Base-by-base conservation (phyloP, 2,113 vertebrate genomes). In the Ameiurus melas region DNA sequence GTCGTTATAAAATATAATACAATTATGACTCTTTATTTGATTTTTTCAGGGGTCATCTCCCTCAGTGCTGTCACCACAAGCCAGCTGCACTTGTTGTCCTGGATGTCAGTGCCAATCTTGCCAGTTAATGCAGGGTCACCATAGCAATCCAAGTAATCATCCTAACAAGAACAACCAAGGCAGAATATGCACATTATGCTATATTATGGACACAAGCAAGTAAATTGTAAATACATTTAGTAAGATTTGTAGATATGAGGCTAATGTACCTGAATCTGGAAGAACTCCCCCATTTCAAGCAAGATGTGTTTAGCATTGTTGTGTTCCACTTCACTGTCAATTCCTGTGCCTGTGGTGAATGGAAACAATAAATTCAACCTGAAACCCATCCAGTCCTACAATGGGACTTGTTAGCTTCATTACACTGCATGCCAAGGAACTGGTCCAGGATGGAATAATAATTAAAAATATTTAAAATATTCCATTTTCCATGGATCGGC, bases 11-110 rank as follows among this genome's bases (percentile, higher is more conserved):
- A 19, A 30, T 27, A 51, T n/a, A 19, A 30, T 19, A 17, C 1
- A 33, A 81, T 22, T 10, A 9, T 20, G 19, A 57, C 1, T 8
- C 27, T 7, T 79, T 55, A 16, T 17, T 30, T 9, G 30, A 16
- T 53, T 57, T 33, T n/a, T 80, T 95, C 94, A 0, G 95, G 92
- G 0, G 93, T 96, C 85, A 96, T 97, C 20, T 94, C 92, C 9
- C 93, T 95, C 91, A 99, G 92, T 1, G 97, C 97, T 12, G 94
- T 95, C 70, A 99, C 96, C 66, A 99, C 97, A 94, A 99, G 92
- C 98, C 98, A 99, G 95, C 98, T 98, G 94, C 98, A 99, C 66
- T 99, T 99, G 77, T 99, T 99, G 93, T 99, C 98, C 92, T 99
- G 96, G 92, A 99, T 99, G 93, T 99, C 98, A 0, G 98, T 99